A percentile compares a stretch with the other conserved stretches of the same genome.
Conservation (phyloP, 1,140 invertebrate genomes). For the Neodiprion fabricii region DNA sequence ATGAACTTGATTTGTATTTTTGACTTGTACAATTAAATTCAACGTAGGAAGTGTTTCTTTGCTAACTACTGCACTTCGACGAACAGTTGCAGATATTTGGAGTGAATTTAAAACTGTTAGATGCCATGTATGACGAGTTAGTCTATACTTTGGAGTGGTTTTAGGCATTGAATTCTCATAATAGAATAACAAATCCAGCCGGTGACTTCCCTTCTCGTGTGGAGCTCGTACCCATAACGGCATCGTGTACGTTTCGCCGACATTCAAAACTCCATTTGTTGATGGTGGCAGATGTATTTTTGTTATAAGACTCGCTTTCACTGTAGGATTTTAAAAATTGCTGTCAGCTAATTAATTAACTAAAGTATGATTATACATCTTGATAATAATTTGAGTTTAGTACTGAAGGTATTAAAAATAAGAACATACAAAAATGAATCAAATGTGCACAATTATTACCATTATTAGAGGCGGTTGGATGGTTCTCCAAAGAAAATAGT, state of each 20-base stretch:
- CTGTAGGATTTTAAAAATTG: conserved; percentile 46
- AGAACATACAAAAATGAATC: background rate
- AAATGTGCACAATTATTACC: conserved; percentile 48
- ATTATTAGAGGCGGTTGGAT: conserved; percentile 48
- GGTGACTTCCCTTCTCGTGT: conserved; percentile 67
- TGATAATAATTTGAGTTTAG: conserved; percentile 21
- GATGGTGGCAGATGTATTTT: conserved; percentile 54
- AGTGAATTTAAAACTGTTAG: conserved; percentile 75
- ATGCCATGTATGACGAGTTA: conserved; percentile 73
- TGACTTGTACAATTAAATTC: conserved; percentile 68
- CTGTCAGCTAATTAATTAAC: conserved; percentile 32
- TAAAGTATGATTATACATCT: conserved; percentile 26
- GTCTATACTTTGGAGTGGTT: conserved; percentile 64
- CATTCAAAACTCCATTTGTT: conserved; percentile 56
- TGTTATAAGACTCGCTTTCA: conserved; percentile 59
- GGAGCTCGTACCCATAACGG: conserved; percentile 75
- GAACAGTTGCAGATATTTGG: conserved; percentile 64
- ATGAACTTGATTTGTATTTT: conserved; percentile 73
- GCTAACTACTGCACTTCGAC: conserved; percentile 60
- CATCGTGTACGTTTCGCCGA: conserved; percentile 65
- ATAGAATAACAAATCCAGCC: conserved; percentile 75
- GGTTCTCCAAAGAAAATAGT: conserved; percentile 67
- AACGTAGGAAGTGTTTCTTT: conserved; percentile 61
- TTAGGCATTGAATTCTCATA: conserved; percentile 68
- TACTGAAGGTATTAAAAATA: conserved; percentile 38